These are phyloP conservation scores for Pterocles gutturalis DNA, from an alignment of 2,113 vertebrate species.

Conservation along the genomic window DNA sequence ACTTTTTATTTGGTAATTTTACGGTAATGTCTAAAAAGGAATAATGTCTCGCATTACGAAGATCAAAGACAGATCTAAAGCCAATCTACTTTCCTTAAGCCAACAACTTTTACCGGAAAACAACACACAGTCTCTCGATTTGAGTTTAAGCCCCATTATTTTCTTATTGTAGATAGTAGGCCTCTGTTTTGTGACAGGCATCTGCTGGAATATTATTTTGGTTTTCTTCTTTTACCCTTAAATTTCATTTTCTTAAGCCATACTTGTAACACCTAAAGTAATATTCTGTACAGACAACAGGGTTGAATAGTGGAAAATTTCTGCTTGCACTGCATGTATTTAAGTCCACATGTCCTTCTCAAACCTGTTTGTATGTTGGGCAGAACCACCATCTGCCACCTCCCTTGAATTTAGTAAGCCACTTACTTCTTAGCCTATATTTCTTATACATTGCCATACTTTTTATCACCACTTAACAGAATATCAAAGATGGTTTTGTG, in stretches of 20 bases:
- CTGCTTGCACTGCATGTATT: background rate
- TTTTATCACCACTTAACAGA: background rate
- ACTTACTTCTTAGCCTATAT: background rate
- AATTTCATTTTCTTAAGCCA: background rate
- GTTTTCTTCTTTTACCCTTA: background rate
- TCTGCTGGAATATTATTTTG: background rate
- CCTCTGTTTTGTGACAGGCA: background rate
- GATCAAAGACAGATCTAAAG: background rate
- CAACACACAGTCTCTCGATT: background rate
- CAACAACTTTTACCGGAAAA: background rate
- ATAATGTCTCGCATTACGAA: background rate
- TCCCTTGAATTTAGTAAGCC: background rate
- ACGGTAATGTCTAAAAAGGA: fast-evolving
- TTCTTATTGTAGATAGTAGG: background rate
- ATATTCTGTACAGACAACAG: background rate
- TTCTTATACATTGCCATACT: background rate
- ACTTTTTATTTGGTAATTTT: background rate
- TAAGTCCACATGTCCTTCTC: background rate
- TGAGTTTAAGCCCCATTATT: background rate
- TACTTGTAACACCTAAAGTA: background rate
- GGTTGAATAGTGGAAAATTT: background rate
- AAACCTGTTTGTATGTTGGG: fast-evolving
- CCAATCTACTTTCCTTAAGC: background rate
- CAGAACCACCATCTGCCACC: background rate
- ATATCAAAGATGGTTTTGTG: background rate